These are phyloP conservation scores for Micronycteris hirsuta DNA, from an alignment of 2,113 vertebrate species.

Conservation along the genomic window DNA sequence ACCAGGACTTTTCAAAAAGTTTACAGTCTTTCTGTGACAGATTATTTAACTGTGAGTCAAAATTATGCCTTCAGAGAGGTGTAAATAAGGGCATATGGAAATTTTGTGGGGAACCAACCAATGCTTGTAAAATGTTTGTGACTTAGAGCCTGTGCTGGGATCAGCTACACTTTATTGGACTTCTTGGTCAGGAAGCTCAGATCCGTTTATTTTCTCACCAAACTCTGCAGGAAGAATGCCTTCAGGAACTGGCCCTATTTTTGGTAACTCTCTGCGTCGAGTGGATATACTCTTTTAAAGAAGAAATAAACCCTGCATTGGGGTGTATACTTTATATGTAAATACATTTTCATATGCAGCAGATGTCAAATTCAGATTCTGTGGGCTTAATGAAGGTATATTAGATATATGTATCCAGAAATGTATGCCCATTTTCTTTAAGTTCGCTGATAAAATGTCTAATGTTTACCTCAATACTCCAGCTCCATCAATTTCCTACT, in stretches of 20 bases:
- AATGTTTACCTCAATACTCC: neutral
- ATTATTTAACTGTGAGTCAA: slow-evolving; percentile 83
- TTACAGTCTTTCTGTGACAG: slow-evolving; percentile 86
- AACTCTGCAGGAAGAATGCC: slow-evolving; percentile 53
- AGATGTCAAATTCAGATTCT: slow-evolving; percentile 18
- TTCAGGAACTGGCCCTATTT: slow-evolving; percentile 47
- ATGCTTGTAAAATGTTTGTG: slow-evolving; percentile 73
- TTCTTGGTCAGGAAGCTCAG: slow-evolving; percentile 58
- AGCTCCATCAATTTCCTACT: neutral
- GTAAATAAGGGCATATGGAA: slow-evolving; percentile 82
- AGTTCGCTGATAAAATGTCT: neutral
- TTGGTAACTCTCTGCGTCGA: slow-evolving; percentile 46
- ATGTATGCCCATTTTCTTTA: neutral
- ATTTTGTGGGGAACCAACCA: slow-evolving; percentile 66
- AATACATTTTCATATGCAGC: slow-evolving; percentile 31
- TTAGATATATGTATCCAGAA: neutral
- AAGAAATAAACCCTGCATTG: slow-evolving; percentile 20
- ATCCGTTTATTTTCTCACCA: slow-evolving; percentile 67
- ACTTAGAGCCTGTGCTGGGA: slow-evolving; percentile 60
- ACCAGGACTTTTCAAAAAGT: slow-evolving; percentile 85
- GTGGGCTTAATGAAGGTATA: neutral
- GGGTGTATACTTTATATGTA: neutral
- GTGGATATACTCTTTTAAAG: slow-evolving; percentile 37
- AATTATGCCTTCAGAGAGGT: slow-evolving; percentile 80
- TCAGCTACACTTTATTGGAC: slow-evolving; percentile 49